Conservation (phyloP, 2,888 invertebrate genomes). For the Drosophila macrospina region DNA sequence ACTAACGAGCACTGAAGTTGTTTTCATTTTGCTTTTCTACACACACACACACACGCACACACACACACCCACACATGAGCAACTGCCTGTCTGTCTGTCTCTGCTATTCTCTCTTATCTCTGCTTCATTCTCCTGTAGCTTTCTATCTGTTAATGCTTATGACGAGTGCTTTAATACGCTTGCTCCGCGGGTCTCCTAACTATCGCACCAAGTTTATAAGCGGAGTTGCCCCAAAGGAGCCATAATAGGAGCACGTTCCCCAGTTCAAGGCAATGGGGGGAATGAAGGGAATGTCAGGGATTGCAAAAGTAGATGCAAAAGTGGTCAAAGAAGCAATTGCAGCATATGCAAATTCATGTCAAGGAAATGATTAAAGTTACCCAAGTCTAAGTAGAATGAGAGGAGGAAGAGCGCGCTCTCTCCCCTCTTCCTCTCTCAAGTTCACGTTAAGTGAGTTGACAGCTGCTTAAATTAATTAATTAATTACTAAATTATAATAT, state of each 20-base stretch:
- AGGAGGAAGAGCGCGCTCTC: too few relatives aligned
- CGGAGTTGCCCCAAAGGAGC: slow-evolving; percentile 2
- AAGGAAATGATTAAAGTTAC: neutral
- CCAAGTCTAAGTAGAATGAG: too few relatives aligned
- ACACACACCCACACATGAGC: too few relatives aligned
- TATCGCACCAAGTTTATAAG: slow-evolving; percentile 10
- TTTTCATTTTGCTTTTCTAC: slow-evolving; percentile 10
- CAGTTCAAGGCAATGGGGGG: neutral
- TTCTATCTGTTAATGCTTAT: slow-evolving; percentile 30
- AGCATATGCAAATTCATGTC: slow-evolving; percentile 2
- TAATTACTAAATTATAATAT: too few relatives aligned
- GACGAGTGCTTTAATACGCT: slow-evolving; percentile 44
- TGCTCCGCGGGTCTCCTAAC: slow-evolving; percentile 18
- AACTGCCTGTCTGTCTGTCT: slow-evolving; percentile 20
- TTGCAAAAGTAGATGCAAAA: neutral
- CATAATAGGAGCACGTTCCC: slow-evolving; percentile 7
- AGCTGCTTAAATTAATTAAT: too few relatives aligned
- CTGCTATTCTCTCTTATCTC: slow-evolving; percentile 2
- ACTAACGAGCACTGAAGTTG: slow-evolving; percentile 35
- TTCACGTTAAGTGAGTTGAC: too few relatives aligned
- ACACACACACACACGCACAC: too few relatives aligned
- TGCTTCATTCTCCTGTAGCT: neutral
- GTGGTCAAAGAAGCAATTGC: neutral
- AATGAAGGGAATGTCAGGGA: neutral
- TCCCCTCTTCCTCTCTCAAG: too few relatives aligned